A percentile compares a stretch with the other conserved stretches of the same genome.
Conservation (phyloP, 2,113 vertebrate genomes). For the Oncorhynchus mykiss region DNA sequence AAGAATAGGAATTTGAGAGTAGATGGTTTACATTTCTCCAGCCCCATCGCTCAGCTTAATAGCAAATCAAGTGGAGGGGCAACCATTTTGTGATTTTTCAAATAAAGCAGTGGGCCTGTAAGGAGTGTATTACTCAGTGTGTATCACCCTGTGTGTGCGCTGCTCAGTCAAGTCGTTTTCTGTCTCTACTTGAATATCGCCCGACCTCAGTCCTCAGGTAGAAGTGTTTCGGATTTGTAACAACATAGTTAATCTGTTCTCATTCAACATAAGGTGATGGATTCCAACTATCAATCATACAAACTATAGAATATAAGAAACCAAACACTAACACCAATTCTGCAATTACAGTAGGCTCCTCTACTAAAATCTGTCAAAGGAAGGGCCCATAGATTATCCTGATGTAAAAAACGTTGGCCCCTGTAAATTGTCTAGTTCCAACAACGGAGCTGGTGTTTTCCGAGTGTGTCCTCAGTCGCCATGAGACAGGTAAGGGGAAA, state of each 20-base stretch:
- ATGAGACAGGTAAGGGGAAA: slow-evolving; percentile 13
- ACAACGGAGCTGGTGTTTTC: background rate
- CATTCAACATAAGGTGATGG: background rate
- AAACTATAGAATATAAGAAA: background rate
- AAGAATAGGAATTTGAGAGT: no score
- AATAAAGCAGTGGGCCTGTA: no score
- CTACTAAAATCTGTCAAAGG: background rate
- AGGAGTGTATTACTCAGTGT: no score
- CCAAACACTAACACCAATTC: background rate
- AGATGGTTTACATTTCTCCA: no score
- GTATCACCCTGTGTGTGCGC: background rate
- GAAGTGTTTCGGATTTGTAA: background rate
- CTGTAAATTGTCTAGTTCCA: no score
- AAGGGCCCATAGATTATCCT: background rate
- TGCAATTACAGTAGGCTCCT: background rate
- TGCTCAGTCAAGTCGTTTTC: background rate
- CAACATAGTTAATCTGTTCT: background rate
- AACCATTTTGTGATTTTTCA: no score
- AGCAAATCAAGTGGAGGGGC: no score
- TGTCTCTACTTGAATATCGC: background rate
- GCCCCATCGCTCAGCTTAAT: no score
- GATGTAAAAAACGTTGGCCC: background rate
- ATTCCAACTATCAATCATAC: background rate
- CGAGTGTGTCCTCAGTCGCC: slow-evolving; percentile 1
- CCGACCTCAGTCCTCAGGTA: background rate